Percentiles rank a stretch among this genome's conserved stretches.
Conservation (phyloP, 2,888 invertebrate genomes). For the Serripes groenlandicus region DNA sequence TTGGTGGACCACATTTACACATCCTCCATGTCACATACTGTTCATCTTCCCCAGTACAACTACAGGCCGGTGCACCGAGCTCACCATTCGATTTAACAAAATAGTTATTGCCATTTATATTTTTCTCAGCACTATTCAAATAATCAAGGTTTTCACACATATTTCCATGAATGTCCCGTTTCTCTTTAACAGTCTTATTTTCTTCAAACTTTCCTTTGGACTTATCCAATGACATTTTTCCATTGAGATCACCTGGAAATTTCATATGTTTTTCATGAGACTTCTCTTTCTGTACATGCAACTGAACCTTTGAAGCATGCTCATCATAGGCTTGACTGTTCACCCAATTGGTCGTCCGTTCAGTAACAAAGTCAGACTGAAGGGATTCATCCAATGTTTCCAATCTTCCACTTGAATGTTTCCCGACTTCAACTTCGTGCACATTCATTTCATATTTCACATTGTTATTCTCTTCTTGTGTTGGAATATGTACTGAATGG, state of each 20-base stretch:
- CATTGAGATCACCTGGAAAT: not conserved
- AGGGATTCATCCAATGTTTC: not conserved
- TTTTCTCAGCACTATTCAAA: not conserved
- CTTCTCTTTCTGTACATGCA: not conserved
- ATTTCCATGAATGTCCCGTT: not conserved
- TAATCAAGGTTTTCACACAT: not conserved
- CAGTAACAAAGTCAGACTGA: not conserved
- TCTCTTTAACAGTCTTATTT: not conserved
- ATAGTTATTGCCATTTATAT: not conserved
- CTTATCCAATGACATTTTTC: not conserved
- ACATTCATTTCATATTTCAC: not conserved
- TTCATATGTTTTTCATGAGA: not conserved
- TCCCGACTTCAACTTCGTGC: not conserved
- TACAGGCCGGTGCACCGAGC: slow-evolving; percentile 19
- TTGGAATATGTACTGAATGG: not conserved
- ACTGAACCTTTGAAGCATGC: not conserved
- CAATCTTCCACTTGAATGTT: slow-evolving; percentile 1
- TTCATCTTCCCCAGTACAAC: slow-evolving; percentile 36
- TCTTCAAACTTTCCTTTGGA: not conserved
- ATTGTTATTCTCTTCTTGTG: not conserved
- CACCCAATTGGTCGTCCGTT: slow-evolving; percentile 1
- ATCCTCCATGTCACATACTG: slow-evolving; percentile 47
- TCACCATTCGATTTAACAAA: not conserved
- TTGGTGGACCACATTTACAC: slow-evolving; percentile 47
- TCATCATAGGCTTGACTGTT: not conserved